Evolutionary conservation across 2,888 invertebrate species (phyloP).

Genomic region (Cantharis lateralis): DNA sequence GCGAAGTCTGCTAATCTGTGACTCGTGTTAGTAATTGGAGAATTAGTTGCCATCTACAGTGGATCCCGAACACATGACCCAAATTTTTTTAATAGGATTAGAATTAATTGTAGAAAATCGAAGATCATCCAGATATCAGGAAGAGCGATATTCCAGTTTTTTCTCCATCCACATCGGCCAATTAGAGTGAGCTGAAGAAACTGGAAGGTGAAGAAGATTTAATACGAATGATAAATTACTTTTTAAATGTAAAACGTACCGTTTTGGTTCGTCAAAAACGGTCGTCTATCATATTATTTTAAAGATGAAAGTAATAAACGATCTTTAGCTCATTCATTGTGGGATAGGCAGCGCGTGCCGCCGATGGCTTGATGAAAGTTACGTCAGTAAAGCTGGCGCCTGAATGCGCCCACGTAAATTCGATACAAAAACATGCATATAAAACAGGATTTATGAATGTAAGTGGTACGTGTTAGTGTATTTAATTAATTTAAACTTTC

Average conservation of each 20-base stretch:
- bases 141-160: too few relatives aligned
- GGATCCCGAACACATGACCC: neutral
- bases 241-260: neutral
- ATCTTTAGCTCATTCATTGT: neutral
- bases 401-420: slow-evolving; percentile 41
- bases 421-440: slow-evolving; percentile 36
- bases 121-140: too few relatives aligned
- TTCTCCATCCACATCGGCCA: neutral
- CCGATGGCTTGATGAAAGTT: slow-evolving; percentile 46
- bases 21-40: neutral
- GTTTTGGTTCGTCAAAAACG: neutral
- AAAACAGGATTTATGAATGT: slow-evolving; percentile 38
- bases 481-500: slow-evolving; percentile 35
- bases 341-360: slow-evolving; percentile 42
- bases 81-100: neutral
- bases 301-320: neutral
- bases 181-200: neutral
- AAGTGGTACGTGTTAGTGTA: slow-evolving; percentile 34
- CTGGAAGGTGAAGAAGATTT: neutral
- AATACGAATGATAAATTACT: neutral
- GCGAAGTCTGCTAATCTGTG: neutral
- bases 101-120: too few relatives aligned
- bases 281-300: neutral
- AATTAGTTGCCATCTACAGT: neutral
- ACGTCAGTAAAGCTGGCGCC: slow-evolving; percentile 50